Evolutionary conservation across 2,888 invertebrate genomes (phyloP).

Genomic region (Polietes domitor): DNA sequence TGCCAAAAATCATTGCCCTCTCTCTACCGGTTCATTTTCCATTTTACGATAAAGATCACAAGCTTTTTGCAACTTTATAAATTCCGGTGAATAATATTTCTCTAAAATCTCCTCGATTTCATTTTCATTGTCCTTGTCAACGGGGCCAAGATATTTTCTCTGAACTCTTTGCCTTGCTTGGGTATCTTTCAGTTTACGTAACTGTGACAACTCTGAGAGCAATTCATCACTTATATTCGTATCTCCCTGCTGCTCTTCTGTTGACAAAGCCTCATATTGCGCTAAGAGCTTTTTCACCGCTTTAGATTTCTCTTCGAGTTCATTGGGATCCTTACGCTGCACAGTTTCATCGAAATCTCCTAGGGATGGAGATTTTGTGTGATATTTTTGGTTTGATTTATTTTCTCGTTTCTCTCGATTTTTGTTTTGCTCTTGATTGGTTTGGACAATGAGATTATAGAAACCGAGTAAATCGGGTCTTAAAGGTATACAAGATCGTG

Average conservation of each 20-base stretch:
- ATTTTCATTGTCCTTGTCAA: neutral
- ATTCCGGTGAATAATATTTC: slow-evolving; percentile 70
- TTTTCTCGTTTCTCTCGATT: slow-evolving; percentile 73
- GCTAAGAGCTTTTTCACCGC: slow-evolving; percentile 77
- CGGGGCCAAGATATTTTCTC: slow-evolving; percentile 51
- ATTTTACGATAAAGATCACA: slow-evolving; percentile 71
- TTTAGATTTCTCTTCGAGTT: slow-evolving; percentile 73
- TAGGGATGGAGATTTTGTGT: slow-evolving; percentile 57
- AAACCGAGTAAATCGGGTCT: slow-evolving; percentile 75
- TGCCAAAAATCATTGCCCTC: neutral
- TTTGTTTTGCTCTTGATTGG: slow-evolving; percentile 70
- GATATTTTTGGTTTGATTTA: too few relatives aligned
- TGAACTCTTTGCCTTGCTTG: neutral
- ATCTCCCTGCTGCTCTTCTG: slow-evolving; percentile 69
- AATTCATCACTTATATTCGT: slow-evolving; percentile 72
- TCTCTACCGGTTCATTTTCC: slow-evolving; percentile 60
- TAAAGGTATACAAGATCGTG: slow-evolving; percentile 75
- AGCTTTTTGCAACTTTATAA: slow-evolving; percentile 74
- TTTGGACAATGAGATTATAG: slow-evolving; percentile 74
- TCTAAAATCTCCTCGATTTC: slow-evolving; percentile 43
- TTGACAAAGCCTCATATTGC: slow-evolving; percentile 75
- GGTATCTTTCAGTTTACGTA: slow-evolving; percentile 70
- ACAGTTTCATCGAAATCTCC: slow-evolving; percentile 67
- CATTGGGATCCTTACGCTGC: slow-evolving; percentile 60
- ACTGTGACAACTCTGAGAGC: slow-evolving; percentile 72